A percentile compares a stretch with the other conserved stretches of the same genome.
These are phyloP conservation scores for Urocitellus parryii DNA, from an alignment of 2,113 vertebrate genomes.

Conservation along the genomic window DNA sequence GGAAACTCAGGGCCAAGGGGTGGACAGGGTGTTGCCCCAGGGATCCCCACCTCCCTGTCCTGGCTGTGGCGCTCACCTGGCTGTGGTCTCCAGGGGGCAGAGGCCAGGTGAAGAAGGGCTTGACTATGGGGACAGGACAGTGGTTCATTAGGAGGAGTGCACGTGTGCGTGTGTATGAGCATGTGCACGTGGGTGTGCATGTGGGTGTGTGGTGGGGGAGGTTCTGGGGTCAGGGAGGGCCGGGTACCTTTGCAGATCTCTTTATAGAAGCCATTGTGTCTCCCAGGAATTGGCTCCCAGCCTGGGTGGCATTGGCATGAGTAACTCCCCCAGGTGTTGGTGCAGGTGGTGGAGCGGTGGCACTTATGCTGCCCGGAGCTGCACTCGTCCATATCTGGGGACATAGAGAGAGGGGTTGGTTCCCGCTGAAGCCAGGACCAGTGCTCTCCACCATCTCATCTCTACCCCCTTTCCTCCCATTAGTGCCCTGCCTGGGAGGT, in stretches of 20 bases:
- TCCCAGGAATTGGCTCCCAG: background rate
- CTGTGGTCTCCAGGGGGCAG: background rate
- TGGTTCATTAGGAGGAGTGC: background rate
- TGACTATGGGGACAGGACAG: background rate
- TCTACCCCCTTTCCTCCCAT: fast-evolving
- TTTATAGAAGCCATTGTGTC: background rate
- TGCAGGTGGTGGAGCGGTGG: background rate
- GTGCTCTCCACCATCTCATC: fast-evolving
- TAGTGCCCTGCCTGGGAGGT: background rate
- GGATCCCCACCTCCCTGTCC: background rate
- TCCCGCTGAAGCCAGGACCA: background rate
- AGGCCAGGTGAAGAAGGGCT: background rate
- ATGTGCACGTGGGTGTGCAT: too few species aligned
- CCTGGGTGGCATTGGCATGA: background rate
- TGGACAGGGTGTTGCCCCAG: too few species aligned
- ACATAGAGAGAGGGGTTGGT: background rate
- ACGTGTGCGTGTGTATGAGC: background rate
- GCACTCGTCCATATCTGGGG: slow-evolving; percentile 43
- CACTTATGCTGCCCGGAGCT: background rate
- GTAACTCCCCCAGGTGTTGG: background rate
- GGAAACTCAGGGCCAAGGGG: background rate
- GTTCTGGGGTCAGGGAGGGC: background rate
- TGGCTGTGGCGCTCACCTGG: slow-evolving; percentile 17
- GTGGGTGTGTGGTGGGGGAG: background rate
- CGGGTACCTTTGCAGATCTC: slow-evolving; percentile 16